These are phyloP conservation scores for Macroglossus sobrinus DNA, from an alignment of 2,113 vertebrate genomes.

Conservation along the genomic window DNA sequence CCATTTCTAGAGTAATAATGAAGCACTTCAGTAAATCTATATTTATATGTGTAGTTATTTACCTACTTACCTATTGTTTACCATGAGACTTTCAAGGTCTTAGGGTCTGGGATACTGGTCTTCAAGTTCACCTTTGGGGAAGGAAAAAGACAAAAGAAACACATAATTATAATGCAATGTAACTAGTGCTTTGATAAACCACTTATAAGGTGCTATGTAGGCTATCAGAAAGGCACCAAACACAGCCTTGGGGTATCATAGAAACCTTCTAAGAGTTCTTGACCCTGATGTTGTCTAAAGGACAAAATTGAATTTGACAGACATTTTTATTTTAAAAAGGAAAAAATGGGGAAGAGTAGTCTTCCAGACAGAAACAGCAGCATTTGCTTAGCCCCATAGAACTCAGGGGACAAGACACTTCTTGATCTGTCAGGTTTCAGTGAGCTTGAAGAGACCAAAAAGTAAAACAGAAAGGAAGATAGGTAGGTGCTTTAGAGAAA, in stretches of 20 bases:
- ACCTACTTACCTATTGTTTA: neutral
- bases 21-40: neutral
- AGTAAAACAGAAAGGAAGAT: neutral
- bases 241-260: neutral
- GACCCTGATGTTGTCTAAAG: neutral
- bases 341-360: neutral
- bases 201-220: neutral
- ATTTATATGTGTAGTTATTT: neutral
- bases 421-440: neutral
- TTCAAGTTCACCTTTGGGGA: neutral
- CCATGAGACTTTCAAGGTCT: neutral
- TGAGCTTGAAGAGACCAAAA: neutral
- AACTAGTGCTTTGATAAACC: neutral
- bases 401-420: neutral
- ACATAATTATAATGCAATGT: neutral
- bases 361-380: neutral
- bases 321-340: neutral
- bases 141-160: neutral
- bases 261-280: neutral
- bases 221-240: neutral
- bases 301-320: neutral
- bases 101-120: neutral
- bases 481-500: neutral
- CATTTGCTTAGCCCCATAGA: neutral
- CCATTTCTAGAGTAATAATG: neutral